Evolutionary conservation across 2,888 invertebrate species (phyloP).

Genomic region (Dorcus parallelipipedus): DNA sequence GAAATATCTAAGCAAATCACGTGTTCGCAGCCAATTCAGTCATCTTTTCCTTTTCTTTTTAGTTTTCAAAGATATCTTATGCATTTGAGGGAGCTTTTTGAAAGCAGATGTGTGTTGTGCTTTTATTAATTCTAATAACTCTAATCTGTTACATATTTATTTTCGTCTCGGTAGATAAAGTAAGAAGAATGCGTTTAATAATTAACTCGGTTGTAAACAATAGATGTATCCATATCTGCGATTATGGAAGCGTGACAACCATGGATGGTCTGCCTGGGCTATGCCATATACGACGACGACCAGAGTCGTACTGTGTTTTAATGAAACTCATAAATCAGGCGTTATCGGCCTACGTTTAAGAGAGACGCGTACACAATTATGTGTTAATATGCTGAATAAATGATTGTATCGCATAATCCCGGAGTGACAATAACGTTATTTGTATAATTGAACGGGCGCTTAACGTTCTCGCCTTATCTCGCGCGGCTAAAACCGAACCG

Average conservation of each 20-base stretch:
- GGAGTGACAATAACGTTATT: constrained; percentile 1
- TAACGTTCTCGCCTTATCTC: neutral
- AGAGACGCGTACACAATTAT: constrained; percentile 30
- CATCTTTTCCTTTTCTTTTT: too few relatives aligned
- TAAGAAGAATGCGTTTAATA: neutral
- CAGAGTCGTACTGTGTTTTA: constrained; percentile 16
- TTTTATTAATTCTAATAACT: too few relatives aligned
- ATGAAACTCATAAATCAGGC: constrained; percentile 30
- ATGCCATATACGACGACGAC: neutral
- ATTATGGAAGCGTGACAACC: constrained; percentile 15
- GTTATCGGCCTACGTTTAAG: constrained; percentile 27
- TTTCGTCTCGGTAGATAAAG: neutral
- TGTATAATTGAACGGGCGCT: neutral
- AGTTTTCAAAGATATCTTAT: neutral
- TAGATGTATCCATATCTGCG: constrained; percentile 8
- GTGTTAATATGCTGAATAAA: constrained; percentile 34
- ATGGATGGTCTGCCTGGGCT: neutral
- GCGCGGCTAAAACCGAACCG: neutral
- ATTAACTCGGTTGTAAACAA: neutral
- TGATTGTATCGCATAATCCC: constrained; percentile 16
- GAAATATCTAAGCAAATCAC: too few relatives aligned
- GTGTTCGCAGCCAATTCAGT: too few relatives aligned
- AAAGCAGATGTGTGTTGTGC: neutral
- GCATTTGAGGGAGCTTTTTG: neutral
- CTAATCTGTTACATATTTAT: neutral